Conservation (phyloP, 2,888 invertebrate genomes). For the Tyria jacobaeae region DNA sequence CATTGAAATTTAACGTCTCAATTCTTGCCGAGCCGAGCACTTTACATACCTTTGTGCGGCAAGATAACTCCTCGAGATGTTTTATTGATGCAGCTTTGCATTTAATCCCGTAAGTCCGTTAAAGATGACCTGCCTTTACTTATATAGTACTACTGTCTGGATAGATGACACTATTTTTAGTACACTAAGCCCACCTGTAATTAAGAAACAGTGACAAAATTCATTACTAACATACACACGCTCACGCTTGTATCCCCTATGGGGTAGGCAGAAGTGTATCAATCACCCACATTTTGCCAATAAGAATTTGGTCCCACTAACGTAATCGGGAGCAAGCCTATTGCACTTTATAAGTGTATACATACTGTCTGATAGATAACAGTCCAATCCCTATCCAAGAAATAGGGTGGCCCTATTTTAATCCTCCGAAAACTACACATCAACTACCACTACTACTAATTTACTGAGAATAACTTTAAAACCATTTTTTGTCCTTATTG, state of each 20-base stretch:
- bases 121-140: constrained; percentile 15
- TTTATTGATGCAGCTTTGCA: constrained; percentile 50
- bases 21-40: constrained; percentile 51
- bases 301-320: too few species aligned
- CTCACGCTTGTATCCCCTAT: too few species aligned
- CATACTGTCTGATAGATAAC: too few species aligned
- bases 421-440: too few species aligned
- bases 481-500: neutral
- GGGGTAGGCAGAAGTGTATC: too few species aligned
- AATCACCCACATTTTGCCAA: too few species aligned
- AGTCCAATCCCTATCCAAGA: too few species aligned
- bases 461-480: neutral
- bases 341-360: too few species aligned
- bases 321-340: too few species aligned
- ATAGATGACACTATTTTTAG: neutral
- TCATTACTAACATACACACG: neutral
- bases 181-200: neutral
- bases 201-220: neutral
- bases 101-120: constrained; percentile 40
- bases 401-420: too few species aligned
- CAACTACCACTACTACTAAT: too few species aligned
- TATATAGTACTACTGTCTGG: neutral
- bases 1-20: constrained; percentile 68
- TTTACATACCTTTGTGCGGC: constrained; percentile 55
- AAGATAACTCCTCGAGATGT: constrained; percentile 39